These are phyloP conservation scores for Crenuchus spilurus DNA, from an alignment of 2,797 vertebrate genomes.

Conservation along the genomic window DNA sequence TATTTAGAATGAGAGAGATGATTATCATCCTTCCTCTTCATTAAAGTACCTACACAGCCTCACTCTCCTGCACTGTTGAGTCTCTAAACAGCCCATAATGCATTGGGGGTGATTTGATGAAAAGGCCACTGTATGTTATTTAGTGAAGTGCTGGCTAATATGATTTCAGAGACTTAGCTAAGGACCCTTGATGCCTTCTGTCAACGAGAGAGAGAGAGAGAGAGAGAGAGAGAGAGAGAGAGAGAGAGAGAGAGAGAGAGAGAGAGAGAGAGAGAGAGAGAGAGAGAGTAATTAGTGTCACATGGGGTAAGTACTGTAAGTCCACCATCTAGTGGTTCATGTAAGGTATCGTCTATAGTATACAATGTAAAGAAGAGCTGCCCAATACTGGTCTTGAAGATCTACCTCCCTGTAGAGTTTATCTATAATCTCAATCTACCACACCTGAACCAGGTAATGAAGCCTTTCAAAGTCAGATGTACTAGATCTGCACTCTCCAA, in stretches of 20 bases:
- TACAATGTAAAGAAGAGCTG: background rate
- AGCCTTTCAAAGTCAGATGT: too few relatives aligned
- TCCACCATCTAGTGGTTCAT: constrained; percentile 36
- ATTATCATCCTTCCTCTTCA: background rate
- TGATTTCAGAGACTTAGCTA: constrained; percentile 74
- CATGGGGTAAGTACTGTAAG: constrained; percentile 31
- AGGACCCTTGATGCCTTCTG: constrained; percentile 52
- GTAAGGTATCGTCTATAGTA: background rate
- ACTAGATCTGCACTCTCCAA: too few relatives aligned
- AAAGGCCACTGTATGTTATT: constrained; percentile 75
- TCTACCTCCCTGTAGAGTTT: too few relatives aligned
- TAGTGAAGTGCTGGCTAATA: constrained; percentile 81
- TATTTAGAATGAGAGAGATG: background rate
- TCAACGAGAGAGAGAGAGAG: constrained; percentile 45
- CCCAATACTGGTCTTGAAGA: too few relatives aligned
- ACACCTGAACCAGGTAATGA: too few relatives aligned
- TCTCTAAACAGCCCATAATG: constrained; percentile 34
- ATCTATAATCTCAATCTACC: too few relatives aligned
- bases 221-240: constrained; percentile 40
- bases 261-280: constrained; percentile 42
- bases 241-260: constrained; percentile 31
- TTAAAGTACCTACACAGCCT: constrained; percentile 17
- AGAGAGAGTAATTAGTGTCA: constrained; percentile 11
- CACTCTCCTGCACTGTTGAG: constrained; percentile 48
- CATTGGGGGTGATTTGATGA: constrained; percentile 70